Evolutionary conservation across 1,140 invertebrate species (phyloP).

Genomic region (Drosophila cardini): DNA sequence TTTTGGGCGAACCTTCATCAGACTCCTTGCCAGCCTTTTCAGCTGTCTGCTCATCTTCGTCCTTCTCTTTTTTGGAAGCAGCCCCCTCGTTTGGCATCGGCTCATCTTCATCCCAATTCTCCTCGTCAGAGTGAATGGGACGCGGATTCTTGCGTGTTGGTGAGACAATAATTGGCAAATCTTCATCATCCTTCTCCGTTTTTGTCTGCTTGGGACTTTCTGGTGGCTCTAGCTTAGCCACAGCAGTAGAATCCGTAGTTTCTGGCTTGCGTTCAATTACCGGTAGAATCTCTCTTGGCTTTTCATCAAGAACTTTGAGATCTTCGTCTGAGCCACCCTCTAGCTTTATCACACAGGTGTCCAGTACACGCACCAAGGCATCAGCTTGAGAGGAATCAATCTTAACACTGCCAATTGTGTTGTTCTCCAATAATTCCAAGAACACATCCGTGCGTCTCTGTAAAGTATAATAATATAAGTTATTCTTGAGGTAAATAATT

Average conservation of each 20-base stretch:
- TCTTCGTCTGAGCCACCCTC: slow-evolving; percentile 99
- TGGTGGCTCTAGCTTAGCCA: slow-evolving; percentile 72
- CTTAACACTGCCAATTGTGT: slow-evolving; percentile 90
- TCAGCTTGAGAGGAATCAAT: slow-evolving; percentile 96
- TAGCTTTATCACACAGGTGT: slow-evolving; percentile 98
- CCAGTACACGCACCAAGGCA: slow-evolving; percentile 93
- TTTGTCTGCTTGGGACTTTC: slow-evolving; percentile 70
- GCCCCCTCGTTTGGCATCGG: slow-evolving; percentile 6
- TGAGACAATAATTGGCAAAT: slow-evolving; percentile 76
- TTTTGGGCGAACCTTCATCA: slow-evolving; percentile 43
- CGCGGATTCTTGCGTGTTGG: slow-evolving; percentile 35
- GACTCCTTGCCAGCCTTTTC: slow-evolving; percentile 4
- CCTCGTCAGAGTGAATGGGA: slow-evolving; percentile 71
- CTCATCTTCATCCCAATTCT: slow-evolving; percentile 85
- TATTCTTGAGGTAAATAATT: not conserved
- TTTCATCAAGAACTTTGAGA: slow-evolving; percentile 92
- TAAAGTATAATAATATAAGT: slow-evolving; percentile 10
- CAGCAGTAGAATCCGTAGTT: slow-evolving; percentile 36
- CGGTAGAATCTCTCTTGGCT: slow-evolving; percentile 79
- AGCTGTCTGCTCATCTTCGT: not conserved
- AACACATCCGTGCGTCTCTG: slow-evolving; percentile 95
- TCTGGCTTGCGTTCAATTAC: slow-evolving; percentile 58
- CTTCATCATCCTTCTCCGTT: slow-evolving; percentile 33
- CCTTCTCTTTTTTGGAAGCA: slow-evolving; percentile 41
- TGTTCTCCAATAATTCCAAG: slow-evolving; percentile 91